Conservation (phyloP, 2,113 vertebrate genomes). For the Dromiciops gliroides region DNA sequence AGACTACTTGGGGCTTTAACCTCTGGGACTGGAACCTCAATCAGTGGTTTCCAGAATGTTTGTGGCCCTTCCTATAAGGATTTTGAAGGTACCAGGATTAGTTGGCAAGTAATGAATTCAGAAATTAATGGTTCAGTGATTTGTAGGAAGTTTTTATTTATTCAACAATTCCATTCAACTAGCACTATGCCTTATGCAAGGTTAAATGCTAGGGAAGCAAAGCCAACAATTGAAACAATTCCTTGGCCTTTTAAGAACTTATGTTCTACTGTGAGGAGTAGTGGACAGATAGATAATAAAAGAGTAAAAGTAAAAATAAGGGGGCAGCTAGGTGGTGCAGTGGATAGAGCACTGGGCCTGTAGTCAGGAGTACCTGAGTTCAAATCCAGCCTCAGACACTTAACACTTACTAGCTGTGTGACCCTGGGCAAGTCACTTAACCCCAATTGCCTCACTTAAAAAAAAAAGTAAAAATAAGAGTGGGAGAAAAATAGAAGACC, state of each 20-base stretch:
- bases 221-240: neutral
- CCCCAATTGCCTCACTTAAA: no score
- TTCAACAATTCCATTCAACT: neutral
- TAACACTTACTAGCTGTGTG: no score
- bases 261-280: neutral
- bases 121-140: neutral
- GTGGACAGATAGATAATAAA: neutral
- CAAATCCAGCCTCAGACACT: no score
- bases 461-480: neutral
- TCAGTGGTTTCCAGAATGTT: neutral
- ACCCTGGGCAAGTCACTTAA: no score
- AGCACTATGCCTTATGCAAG: neutral
- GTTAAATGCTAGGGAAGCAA: neutral
- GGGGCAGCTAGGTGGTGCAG: no score
- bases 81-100: neutral
- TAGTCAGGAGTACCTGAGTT: no score
- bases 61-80: neutral
- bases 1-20: neutral
- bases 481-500: neutral
- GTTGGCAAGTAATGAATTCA: neutral
- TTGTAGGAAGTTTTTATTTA: neutral
- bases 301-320: neutral
- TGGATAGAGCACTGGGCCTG: no score
- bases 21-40: neutral
- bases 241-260: neutral